Conservation (phyloP, 2,797 vertebrate genomes). For the Lemur catta region DNA sequence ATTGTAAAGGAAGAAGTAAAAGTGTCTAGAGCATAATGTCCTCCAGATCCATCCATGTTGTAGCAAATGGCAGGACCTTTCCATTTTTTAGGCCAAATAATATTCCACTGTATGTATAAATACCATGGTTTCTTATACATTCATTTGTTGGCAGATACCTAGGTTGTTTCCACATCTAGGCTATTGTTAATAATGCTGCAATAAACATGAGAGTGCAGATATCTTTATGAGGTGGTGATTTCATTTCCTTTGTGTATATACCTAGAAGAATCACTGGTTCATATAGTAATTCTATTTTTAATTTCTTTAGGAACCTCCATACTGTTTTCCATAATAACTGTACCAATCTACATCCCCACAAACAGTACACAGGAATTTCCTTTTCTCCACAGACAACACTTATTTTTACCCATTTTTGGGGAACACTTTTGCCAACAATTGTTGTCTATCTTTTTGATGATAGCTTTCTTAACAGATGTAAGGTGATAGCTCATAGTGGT, state of each 20-base stretch:
- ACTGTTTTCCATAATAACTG: neutral
- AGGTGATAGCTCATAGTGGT: neutral
- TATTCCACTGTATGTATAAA: no score
- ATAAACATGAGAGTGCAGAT: neutral
- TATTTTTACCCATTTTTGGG: no score
- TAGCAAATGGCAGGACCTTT: neutral
- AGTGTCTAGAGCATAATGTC: neutral
- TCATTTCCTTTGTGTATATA: neutral
- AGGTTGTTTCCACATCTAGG: neutral
- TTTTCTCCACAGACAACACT: neutral
- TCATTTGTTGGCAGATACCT: neutral
- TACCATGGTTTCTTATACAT: no score
- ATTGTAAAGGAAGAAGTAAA: neutral
- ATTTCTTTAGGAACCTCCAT: neutral
- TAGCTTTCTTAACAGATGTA: neutral
- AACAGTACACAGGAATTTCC: neutral
- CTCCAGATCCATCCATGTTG: neutral
- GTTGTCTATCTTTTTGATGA: neutral
- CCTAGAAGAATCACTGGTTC: neutral
- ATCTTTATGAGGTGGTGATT: neutral
- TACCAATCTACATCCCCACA: neutral
- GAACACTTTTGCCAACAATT: neutral
- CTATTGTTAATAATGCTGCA: no score
- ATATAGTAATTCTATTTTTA: neutral
- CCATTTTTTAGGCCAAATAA: no score